Percentiles rank a stretch among this genome's conserved stretches.
phyloP scores from a whole-genome alignment of 2,797 vertebrate genomes.

The Spinus pinus region DNA sequence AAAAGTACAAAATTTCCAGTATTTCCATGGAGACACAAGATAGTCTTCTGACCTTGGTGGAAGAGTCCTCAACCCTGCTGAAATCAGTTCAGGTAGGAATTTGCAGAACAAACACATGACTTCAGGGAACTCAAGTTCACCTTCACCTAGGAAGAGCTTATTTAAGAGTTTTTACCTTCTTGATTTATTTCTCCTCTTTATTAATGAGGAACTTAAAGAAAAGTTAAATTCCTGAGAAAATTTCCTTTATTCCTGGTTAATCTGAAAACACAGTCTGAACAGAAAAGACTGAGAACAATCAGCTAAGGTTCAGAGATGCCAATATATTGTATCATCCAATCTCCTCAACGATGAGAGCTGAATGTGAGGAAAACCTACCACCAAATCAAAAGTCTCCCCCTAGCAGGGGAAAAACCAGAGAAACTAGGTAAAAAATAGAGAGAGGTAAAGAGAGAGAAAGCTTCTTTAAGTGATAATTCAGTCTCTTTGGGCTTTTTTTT shows the following conservation, averaged over 20 bases:
- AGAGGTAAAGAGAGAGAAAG: neutral
- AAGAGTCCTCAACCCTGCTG: neutral
- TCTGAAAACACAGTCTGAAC: neutral
- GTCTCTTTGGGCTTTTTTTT: neutral
- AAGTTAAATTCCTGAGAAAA: neutral
- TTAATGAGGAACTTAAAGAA: neutral
- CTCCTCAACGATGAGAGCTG: neutral
- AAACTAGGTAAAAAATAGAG: neutral
- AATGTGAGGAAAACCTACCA: neutral
- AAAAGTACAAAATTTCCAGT: neutral
- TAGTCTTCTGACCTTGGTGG: neutral
- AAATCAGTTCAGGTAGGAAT: neutral
- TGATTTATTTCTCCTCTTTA: neutral
- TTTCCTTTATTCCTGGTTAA: neutral
- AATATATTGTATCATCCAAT: neutral
- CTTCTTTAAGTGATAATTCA: neutral
- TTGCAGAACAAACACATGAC: neutral
- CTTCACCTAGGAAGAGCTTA: neutral
- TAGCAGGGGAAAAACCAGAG: accelerated
- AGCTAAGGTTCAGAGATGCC: neutral
- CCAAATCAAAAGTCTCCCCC: neutral
- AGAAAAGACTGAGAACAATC: neutral
- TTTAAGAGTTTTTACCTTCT: neutral
- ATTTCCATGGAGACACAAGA: neutral
- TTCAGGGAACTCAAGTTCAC: neutral